phyloP scores from a whole-genome alignment of 2,888 invertebrate genomes.

The Callyntrura guangdongensis region DNA sequence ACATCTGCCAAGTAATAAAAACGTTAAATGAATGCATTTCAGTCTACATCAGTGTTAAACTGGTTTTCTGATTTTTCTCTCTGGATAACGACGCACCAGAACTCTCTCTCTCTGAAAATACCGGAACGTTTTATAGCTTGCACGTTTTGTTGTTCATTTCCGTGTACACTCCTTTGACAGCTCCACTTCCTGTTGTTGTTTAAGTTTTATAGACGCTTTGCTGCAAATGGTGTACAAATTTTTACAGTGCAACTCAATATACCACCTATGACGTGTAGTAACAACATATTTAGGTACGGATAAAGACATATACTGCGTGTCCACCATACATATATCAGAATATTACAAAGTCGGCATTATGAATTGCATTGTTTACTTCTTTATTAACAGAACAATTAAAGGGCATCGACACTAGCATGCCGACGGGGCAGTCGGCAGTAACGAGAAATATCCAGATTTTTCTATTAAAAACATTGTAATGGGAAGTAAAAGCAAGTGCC shows the following conservation, averaged over 20 bases:
- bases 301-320: no score
- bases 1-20: neutral
- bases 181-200: slow-evolving; percentile 60
- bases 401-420: slow-evolving; percentile 15
- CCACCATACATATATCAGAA: neutral
- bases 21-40: no score
- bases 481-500: neutral
- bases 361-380: neutral
- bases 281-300: no score
- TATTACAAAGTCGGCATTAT: neutral
- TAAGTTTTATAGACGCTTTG: neutral
- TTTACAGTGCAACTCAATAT: slow-evolving; percentile 46
- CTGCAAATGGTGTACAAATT: neutral
- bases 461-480: neutral
- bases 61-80: slow-evolving; percentile 23
- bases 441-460: neutral
- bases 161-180: slow-evolving; percentile 27
- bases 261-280: slow-evolving; percentile 4
- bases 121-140: neutral
- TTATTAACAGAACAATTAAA: neutral
- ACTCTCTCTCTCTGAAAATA: neutral
- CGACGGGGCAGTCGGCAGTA: neutral
- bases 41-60: slow-evolving; percentile 16
- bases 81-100: slow-evolving; percentile 66
- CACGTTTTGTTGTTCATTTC: neutral